Conservation (phyloP, 2,888 invertebrate species). For the Trissoscelio sp. region DNA sequence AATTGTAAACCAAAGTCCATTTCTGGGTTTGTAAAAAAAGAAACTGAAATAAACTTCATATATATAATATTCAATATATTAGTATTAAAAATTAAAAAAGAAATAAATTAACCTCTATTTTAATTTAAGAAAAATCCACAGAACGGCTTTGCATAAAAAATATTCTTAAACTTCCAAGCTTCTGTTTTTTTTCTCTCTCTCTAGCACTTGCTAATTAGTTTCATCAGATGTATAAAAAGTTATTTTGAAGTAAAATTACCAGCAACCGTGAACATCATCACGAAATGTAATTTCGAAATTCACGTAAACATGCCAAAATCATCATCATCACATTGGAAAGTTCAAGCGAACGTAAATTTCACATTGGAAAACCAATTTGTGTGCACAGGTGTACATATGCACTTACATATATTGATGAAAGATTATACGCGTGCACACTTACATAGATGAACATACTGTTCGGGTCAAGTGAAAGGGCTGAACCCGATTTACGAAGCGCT, state of each 20-base stretch:
- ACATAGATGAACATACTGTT: slow-evolving; percentile 55
- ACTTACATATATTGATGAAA: slow-evolving; percentile 47
- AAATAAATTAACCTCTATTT: too few relatives aligned
- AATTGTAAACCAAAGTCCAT: too few relatives aligned
- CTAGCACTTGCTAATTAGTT: neutral
- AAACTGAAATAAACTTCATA: too few relatives aligned
- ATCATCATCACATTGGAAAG: slow-evolving; percentile 52
- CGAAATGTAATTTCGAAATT: slow-evolving; percentile 33
- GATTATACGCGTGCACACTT: slow-evolving; percentile 57
- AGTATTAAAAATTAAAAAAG: too few relatives aligned
- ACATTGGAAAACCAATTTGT: slow-evolving; percentile 60
- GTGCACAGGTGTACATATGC: slow-evolving; percentile 42
- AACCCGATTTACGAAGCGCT: slow-evolving; percentile 64
- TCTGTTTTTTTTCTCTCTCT: neutral
- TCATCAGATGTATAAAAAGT: neutral
- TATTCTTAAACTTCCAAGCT: neutral
- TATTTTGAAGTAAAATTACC: slow-evolving; percentile 7
- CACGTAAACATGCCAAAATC: slow-evolving; percentile 54
- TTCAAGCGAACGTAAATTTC: slow-evolving; percentile 60
- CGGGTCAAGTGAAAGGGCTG: slow-evolving; percentile 70
- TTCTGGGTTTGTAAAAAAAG: too few relatives aligned
- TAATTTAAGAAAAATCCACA: too few relatives aligned
- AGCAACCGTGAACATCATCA: neutral
- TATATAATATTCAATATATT: too few relatives aligned
- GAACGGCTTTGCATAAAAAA: neutral